Base-by-base conservation (phyloP, 35 echinoderm and acorn worm species). In the Ophioderma brevispina region DNA sequence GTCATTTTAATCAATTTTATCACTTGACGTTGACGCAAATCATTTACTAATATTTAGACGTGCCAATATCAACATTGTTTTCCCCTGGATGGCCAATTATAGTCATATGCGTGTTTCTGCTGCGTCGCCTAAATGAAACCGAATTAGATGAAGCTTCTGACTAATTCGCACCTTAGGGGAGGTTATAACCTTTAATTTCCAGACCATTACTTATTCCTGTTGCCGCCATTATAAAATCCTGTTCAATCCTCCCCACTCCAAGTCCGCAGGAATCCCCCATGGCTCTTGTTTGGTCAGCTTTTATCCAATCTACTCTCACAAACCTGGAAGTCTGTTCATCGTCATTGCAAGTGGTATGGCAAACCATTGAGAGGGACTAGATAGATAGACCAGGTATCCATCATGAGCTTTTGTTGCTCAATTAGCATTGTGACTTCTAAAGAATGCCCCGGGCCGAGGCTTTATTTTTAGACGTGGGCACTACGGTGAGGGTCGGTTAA, bases 121-220 rank as follows among this genome's bases (percentile, higher is more conserved):
- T n/a, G n/a, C n/a, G n/a, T n/a, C n/a, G n/a, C n/a, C n/a, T n/a
- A n/a, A n/a, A 25, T 70, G 59, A 70, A 70, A 70, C 59, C 28
- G 3, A n/a, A n/a, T n/a, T 25, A 70, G 15, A 70, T 25, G 15
- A 30, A n/a, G n/a, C n/a, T n/a, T n/a, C n/a, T n/a, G n/a, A n/a
- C n/a, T n/a, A n/a, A n/a, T 18, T 70, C 28, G n/a, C 59, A 70
- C 59, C 59, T 70, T 70, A 70, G 59, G 59, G 10, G 1, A 3
- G n/a, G 59, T 70, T 70, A 70, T 70, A 70, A 70, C 59, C 59
- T 70, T 70, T 70, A 70, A 70, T 70, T 70, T 70, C 59, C 59
- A 70, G 28, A 70, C 17, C 59, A 70, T 70, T 70, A 70, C 10
- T 70, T 70, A 30, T 3, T 1, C 1, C 59, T 70, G 23, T 70